These are phyloP conservation scores for Zhuqinia jingwanae DNA, from an alignment of 2,888 invertebrate genomes.

Conservation along the genomic window DNA sequence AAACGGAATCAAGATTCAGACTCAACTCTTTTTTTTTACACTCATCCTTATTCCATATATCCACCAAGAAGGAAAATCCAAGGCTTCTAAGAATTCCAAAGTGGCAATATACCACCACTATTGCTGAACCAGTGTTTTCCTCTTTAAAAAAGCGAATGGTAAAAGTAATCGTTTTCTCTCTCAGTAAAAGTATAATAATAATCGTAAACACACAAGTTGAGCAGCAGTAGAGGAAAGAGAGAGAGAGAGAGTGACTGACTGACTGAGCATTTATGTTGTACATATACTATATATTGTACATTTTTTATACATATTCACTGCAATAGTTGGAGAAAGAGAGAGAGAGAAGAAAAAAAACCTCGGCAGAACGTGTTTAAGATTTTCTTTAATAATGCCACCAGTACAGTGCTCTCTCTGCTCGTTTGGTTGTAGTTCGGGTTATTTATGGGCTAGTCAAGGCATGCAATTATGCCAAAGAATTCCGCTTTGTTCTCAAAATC, in stretches of 20 bases:
- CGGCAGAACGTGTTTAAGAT: constrained; percentile 79
- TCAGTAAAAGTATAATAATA: constrained; percentile 22
- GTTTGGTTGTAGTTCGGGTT: constrained; percentile 70
- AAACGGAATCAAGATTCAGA: too few species aligned
- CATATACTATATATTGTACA: neutral
- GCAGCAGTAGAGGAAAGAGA: neutral
- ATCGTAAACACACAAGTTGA: constrained; percentile 29
- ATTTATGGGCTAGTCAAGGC: constrained; percentile 79
- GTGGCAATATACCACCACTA: neutral
- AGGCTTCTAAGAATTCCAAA: neutral
- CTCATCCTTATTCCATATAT: too few species aligned
- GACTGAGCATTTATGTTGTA: too few species aligned
- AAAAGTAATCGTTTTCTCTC: too few species aligned
- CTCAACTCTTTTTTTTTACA: too few species aligned
- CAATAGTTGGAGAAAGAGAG: too few species aligned
- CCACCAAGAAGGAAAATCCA: neutral
- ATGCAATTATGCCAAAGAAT: constrained; percentile 80
- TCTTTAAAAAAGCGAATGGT: too few species aligned
- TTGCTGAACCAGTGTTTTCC: neutral
- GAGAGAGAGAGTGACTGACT: too few species aligned
- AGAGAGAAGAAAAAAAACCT: constrained; percentile 75
- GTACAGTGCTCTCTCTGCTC: constrained; percentile 69
- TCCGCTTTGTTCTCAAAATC: constrained; percentile 35
- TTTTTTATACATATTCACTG: too few species aligned
- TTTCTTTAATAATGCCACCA: constrained; percentile 79